Percentiles rank a stretch among this genome's conserved stretches.
Evolutionary conservation across 2,888 invertebrate species (phyloP).

Genomic region (Stenolophus ochropezus): DNA sequence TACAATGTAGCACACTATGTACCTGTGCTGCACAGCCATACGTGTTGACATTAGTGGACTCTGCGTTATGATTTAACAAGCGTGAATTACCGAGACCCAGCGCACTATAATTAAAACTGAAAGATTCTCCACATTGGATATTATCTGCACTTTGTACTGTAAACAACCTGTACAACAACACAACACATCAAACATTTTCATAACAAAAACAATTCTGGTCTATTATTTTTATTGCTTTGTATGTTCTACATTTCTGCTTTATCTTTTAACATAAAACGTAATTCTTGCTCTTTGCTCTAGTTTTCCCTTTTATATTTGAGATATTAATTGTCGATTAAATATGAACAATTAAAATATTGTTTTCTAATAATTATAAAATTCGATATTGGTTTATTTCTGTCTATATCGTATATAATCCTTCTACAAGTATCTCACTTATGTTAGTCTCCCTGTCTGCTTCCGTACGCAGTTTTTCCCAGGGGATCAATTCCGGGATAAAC

Average conservation of each 20-base stretch:
- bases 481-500: neutral
- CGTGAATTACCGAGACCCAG: slow-evolving; percentile 30
- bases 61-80: slow-evolving; percentile 21
- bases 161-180: neutral
- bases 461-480: neutral
- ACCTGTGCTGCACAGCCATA: neutral
- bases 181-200: neutral
- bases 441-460: neutral
- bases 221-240: too few species aligned
- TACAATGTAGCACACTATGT: neutral
- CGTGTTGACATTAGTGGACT: slow-evolving; percentile 37
- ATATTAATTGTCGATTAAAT: too few species aligned
- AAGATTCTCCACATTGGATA: slow-evolving; percentile 31
- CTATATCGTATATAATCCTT: neutral
- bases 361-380: too few species aligned
- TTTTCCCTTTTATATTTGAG: too few species aligned
- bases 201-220: too few species aligned
- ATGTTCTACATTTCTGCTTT: too few species aligned
- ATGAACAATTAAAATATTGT: too few species aligned
- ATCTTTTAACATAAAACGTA: too few species aligned
- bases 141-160: slow-evolving; percentile 19
- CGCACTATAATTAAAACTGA: slow-evolving; percentile 44
- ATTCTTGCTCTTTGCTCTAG: too few species aligned
- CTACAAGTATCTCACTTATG: neutral
- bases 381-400: too few species aligned